A percentile compares a stretch with the other conserved stretches of the same genome.
These are phyloP conservation scores for Acyrthosiphon pisum DNA, from an alignment of 1,140 invertebrate species.

Conservation along the genomic window DNA sequence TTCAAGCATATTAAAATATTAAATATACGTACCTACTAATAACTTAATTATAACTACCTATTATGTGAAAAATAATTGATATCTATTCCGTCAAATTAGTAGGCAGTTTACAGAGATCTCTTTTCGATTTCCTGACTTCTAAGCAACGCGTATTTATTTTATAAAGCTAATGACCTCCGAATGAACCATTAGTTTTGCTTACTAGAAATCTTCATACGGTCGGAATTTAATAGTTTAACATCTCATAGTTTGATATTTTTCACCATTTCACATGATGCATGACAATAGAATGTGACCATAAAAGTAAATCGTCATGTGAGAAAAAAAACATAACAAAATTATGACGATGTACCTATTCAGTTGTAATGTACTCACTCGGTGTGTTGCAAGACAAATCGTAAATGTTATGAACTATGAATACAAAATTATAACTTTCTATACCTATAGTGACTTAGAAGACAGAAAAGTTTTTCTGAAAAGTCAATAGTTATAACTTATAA, in stretches of 20 bases:
- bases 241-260: background rate
- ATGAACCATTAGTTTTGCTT: background rate
- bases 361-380: background rate
- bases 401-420: background rate
- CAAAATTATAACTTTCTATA: conserved; percentile 29
- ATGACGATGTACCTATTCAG: background rate
- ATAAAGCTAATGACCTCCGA: background rate
- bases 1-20: too few species aligned
- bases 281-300: conserved; percentile 29
- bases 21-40: too few species aligned
- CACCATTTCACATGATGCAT: background rate
- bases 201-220: background rate
- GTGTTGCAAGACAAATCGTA: background rate
- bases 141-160: background rate
- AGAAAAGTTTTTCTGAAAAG: conserved; percentile 1
- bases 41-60: background rate
- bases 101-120: background rate
- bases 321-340: conserved; percentile 35
- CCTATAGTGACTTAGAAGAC: background rate
- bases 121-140: background rate
- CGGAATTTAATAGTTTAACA: background rate
- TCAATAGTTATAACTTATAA: background rate
- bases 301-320: background rate
- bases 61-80: background rate
- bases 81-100: background rate